These are phyloP conservation scores for Tetragonula clypearis DNA, from an alignment of 1,140 invertebrate genomes.

Conservation along the genomic window DNA sequence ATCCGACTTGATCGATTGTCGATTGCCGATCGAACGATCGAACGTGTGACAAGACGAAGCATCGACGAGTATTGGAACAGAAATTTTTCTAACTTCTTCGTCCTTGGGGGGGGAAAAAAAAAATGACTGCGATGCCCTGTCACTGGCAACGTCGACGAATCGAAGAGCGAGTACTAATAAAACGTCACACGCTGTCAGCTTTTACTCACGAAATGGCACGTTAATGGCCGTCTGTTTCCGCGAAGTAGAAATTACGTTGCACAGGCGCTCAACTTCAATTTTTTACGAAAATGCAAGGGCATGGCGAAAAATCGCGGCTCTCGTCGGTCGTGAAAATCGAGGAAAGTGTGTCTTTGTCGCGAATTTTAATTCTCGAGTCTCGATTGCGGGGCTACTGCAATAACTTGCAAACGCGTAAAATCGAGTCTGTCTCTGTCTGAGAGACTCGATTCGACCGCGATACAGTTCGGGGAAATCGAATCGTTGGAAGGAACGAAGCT, in stretches of 20 bases:
- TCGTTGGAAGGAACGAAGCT: neutral
- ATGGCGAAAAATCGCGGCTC: neutral
- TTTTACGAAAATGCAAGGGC: neutral
- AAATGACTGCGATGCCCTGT: neutral
- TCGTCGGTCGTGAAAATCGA: neutral
- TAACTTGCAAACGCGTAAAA: neutral
- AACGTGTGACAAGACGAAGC: no score
- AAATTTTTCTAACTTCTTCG: no score
- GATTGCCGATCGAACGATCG: no score
- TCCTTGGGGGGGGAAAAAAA: no score
- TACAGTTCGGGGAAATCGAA: neutral
- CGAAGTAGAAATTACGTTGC: neutral
- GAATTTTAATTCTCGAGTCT: neutral
- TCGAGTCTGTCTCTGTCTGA: neutral
- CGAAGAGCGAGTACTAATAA: neutral
- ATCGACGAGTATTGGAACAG: no score
- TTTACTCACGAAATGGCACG: conserved; percentile 1
- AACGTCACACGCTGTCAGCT: neutral
- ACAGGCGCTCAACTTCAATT: neutral
- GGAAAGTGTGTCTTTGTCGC: neutral
- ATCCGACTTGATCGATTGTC: no score
- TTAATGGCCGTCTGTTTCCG: neutral
- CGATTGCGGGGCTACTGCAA: neutral
- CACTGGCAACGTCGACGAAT: neutral
- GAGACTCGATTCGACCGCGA: neutral